Evolutionary conservation across 64 coral and sea anemone species (phyloP).

Genomic region (Actinia tenebrosa): DNA sequence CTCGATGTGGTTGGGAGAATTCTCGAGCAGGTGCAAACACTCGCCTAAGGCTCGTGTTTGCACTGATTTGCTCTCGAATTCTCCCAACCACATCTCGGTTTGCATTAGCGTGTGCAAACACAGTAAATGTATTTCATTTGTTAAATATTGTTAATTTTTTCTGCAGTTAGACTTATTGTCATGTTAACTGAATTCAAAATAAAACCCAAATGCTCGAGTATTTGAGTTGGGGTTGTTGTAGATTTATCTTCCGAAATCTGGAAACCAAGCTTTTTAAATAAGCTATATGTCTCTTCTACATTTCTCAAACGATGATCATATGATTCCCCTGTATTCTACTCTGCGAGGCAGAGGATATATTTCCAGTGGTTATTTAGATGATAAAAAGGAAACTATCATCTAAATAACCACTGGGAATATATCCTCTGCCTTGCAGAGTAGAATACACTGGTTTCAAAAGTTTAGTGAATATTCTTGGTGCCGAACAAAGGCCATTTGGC

Average conservation of each 20-base stretch:
- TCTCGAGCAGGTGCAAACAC: too few relatives aligned
- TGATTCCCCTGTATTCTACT: constrained; percentile 23
- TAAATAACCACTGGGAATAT: constrained; percentile 28
- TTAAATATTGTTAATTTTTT: constrained; percentile 25
- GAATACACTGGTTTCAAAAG: constrained; percentile 48
- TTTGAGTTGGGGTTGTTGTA: neutral
- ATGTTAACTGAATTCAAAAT: constrained; percentile 22
- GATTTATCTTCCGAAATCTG: constrained; percentile 18
- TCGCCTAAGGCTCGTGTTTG: too few relatives aligned
- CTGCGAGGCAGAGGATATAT: constrained; percentile 14
- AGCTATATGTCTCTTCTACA: neutral
- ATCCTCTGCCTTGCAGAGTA: constrained; percentile 10
- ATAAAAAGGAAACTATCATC: constrained; percentile 37
- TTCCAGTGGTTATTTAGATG: constrained; percentile 39
- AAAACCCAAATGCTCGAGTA: constrained; percentile 16
- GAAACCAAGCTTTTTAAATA: constrained; percentile 16
- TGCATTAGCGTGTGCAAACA: too few relatives aligned
- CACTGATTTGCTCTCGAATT: too few relatives aligned
- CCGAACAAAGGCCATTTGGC: neutral
- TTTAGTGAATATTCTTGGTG: constrained; percentile 24
- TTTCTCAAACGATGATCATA: constrained; percentile 16
- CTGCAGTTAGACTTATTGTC: neutral
- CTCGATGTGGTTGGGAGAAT: too few relatives aligned
- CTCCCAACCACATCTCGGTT: too few relatives aligned
- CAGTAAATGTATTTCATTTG: too few relatives aligned